These are phyloP conservation scores for Hyla sarda DNA, from an alignment of 2,113 vertebrate genomes.

Conservation along the genomic window DNA sequence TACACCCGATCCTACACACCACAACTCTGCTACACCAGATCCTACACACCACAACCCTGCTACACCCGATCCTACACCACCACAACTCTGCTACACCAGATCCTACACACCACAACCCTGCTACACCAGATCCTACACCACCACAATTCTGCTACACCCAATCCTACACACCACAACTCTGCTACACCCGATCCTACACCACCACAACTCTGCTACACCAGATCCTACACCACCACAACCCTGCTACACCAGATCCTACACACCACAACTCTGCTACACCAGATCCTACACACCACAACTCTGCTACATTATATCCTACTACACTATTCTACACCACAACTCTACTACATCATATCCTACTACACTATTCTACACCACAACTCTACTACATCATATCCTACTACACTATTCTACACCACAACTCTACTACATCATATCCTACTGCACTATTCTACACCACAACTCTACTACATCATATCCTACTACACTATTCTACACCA, in stretches of 20 bases:
- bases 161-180: background rate
- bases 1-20: background rate
- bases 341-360: no score
- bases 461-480: background rate
- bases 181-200: background rate
- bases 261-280: background rate
- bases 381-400: background rate
- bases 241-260: no score
- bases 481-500: background rate
- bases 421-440: background rate
- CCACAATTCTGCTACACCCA: background rate
- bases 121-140: no score
- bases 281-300: background rate
- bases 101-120: no score
- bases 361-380: no score
- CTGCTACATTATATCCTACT: no score
- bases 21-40: background rate
- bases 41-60: background rate
- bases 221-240: background rate
- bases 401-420: background rate
- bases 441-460: background rate
- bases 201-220: no score
- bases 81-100: background rate
- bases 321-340: background rate
- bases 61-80: background rate